phyloP scores from a whole-genome alignment of 2,888 invertebrate species.

The Suillia variegata region DNA sequence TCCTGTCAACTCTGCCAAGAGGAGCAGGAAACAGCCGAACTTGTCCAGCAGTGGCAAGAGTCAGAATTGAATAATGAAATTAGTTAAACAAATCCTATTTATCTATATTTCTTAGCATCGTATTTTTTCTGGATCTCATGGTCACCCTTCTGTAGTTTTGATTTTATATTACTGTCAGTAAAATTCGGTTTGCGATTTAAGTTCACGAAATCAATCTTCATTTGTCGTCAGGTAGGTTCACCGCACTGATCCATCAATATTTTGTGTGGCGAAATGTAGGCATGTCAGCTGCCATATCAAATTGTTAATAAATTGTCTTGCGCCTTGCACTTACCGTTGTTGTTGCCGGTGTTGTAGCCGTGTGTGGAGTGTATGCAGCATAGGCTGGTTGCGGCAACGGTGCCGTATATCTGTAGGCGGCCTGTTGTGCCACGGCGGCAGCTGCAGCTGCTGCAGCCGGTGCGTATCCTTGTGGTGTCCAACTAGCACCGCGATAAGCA shows the following conservation, averaged over 20 bases:
- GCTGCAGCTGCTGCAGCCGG: slow-evolving; percentile 59
- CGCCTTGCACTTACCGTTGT: slow-evolving; percentile 56
- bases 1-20: too few relatives aligned
- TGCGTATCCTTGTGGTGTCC: slow-evolving; percentile 62
- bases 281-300: too few relatives aligned
- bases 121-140: too few relatives aligned
- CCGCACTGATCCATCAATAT: too few relatives aligned
- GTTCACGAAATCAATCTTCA: slow-evolving; percentile 9
- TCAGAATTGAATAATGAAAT: too few relatives aligned
- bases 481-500: slow-evolving; percentile 60
- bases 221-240: neutral
- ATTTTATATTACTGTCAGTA: too few relatives aligned
- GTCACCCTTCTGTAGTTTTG: too few relatives aligned
- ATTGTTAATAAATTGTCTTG: neutral
- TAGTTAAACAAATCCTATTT: too few relatives aligned
- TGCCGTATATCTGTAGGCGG: slow-evolving; percentile 61
- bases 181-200: neutral
- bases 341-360: slow-evolving; percentile 58
- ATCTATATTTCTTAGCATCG: too few relatives aligned
- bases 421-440: slow-evolving; percentile 58
- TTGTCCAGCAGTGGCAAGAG: too few relatives aligned
- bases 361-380: slow-evolving; percentile 62
- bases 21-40: too few relatives aligned
- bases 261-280: too few relatives aligned
- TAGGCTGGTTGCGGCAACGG: slow-evolving; percentile 61